Percentiles rank a stretch among this genome's conserved stretches.
phyloP scores from a whole-genome alignment of 2,888 invertebrate species.

The Lasioglossum malachurum region DNA sequence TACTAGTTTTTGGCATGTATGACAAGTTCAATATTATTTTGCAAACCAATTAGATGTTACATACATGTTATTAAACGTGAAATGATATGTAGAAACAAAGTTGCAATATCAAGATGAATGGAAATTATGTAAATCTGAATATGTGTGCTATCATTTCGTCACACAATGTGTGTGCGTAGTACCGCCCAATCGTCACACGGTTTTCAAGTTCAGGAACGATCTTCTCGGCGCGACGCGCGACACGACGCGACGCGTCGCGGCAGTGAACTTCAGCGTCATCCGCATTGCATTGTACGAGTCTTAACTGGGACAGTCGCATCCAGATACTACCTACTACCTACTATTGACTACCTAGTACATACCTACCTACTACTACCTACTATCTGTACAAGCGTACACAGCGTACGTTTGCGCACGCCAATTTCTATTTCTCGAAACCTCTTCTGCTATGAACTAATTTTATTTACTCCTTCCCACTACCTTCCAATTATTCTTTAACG shows the following conservation, averaged over 20 bases:
- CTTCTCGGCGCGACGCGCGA: constrained; percentile 60
- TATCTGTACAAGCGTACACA: constrained; percentile 76
- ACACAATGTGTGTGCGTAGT: not conserved
- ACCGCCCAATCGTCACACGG: constrained; percentile 56
- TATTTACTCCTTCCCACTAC: constrained; percentile 32
- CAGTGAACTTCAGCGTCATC: constrained; percentile 73
- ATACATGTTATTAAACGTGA: not conserved
- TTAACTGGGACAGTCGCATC: constrained; percentile 83
- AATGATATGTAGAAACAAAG: not conserved
- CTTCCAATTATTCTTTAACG: constrained; percentile 1
- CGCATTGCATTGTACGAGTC: constrained; percentile 76
- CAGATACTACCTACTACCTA: constrained; percentile 76
- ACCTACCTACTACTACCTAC: not conserved
- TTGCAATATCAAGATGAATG: too few species aligned
- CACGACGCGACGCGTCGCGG: constrained; percentile 44
- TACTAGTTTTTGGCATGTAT: too few species aligned
- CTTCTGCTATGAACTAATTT: constrained; percentile 40
- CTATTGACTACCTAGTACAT: not conserved
- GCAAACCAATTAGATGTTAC: too few species aligned
- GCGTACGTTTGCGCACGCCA: constrained; percentile 74
- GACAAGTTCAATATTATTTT: too few species aligned
- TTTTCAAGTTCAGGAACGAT: constrained; percentile 76
- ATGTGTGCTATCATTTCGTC: not conserved
- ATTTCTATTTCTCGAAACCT: constrained; percentile 83
- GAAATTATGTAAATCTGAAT: not conserved